Conservation (phyloP, 1,140 invertebrate species). For the Lucilia sericata region DNA sequence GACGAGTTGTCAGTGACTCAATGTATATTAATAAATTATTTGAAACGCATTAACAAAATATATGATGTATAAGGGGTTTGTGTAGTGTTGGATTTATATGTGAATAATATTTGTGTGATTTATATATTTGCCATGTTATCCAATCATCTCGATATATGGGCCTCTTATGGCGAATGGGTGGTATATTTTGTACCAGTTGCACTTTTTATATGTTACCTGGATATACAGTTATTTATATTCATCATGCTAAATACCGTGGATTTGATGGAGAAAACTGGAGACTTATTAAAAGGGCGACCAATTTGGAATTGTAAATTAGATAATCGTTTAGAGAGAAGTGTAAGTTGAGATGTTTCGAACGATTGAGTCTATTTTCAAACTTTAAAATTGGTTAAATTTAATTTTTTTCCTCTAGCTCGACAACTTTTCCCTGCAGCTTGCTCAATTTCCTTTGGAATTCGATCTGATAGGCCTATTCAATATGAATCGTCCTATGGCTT, state of each 20-base stretch:
- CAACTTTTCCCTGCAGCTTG: slow-evolving; percentile 15
- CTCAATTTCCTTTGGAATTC: background rate
- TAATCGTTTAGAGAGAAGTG: no score
- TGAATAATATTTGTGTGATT: background rate
- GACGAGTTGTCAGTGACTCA: background rate
- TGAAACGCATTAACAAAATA: background rate
- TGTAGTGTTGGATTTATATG: background rate
- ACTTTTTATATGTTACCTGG: background rate
- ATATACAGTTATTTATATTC: background rate
- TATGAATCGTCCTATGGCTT: background rate
- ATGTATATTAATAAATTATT: background rate
- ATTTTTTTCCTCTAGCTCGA: slow-evolving; percentile 3
- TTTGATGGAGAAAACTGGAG: background rate
- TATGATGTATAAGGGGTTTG: background rate
- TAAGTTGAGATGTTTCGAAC: background rate
- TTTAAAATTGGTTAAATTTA: no score
- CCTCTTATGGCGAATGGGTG: background rate
- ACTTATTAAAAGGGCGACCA: background rate
- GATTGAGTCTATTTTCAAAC: no score
- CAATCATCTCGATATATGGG: background rate
- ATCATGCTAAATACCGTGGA: no score
- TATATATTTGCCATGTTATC: background rate
- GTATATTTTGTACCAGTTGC: background rate
- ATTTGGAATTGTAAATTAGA: background rate
- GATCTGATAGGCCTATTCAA: background rate